Base-by-base conservation (phyloP, 2,888 invertebrate species). In the Drosophila macrothrix region DNA sequence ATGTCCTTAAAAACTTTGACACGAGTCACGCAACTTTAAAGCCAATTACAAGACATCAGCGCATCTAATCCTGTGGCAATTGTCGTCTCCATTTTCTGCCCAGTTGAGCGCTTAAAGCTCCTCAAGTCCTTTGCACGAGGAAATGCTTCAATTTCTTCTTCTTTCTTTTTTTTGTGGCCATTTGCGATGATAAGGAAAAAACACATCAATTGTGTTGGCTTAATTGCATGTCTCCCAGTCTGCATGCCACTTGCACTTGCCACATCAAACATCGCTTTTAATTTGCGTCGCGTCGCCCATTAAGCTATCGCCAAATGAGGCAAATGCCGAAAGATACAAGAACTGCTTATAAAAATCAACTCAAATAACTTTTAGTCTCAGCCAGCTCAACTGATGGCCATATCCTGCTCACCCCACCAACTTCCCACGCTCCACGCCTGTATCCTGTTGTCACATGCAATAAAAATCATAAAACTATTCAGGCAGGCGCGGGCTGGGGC, bases 401-500 rank as follows among this genome's bases (percentile, higher is more conserved):
- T 60, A 70, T 77, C 75, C 75, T 83, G 79, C 29, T 35, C 53
- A n/a, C 53, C 10, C 28, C 37, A 37, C 25, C 3, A 22, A 16
- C 7, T 25, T 7, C 28, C 28, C n/a, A 59, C 37, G 28, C 25
- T 19, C 31, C 49, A 14, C 37, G 49, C 37, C 65, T 56, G 62
- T 69, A 74, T 79, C 78, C 81, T 76, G 81, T 78, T 84, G 87
- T 88, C 87, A 88, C 73, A 80, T 75, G 84, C 87, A 74, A 88
- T 88, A 68, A 86, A 83, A 84, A 84, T 89, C 90, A 89, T 91
- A 91, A 88, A 90, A 89, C 84, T 83, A 88, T 88, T 84, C 90
- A 81, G 70, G 72, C 74, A 68, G 37, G 59, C 4, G 12, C 0
- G 43, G 22, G 9, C 25, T 16, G 46, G 7, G 4, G 52, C 10